phyloP scores from a whole-genome alignment of 35 echinoderm and acorn worm genomes.

The Ophioderma brevispina region DNA sequence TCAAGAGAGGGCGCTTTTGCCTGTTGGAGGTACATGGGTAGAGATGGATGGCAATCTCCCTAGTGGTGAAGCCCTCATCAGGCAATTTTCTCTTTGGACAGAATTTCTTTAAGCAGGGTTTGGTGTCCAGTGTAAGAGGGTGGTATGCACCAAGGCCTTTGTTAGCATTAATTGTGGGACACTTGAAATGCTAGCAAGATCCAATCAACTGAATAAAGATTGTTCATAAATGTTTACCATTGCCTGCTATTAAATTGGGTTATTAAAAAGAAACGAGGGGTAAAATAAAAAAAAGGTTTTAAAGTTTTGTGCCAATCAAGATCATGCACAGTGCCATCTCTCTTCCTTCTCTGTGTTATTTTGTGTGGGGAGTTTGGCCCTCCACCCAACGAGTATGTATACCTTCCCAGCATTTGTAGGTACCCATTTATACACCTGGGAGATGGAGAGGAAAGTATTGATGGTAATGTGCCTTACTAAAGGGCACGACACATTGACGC shows the following conservation, averaged over 20 bases:
- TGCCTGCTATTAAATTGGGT: background rate
- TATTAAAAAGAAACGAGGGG: background rate
- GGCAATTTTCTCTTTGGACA: constrained; percentile 79
- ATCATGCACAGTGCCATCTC: too few species aligned
- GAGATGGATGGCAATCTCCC: constrained; percentile 97
- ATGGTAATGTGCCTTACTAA: too few species aligned
- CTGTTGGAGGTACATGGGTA: constrained; percentile 91
- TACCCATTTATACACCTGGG: too few species aligned
- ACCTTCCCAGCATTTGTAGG: too few species aligned
- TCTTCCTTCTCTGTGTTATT: too few species aligned
- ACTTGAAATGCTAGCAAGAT: background rate
- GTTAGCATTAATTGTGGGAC: background rate
- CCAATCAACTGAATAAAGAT: background rate
- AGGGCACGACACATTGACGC: too few species aligned
- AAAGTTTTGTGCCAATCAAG: background rate
- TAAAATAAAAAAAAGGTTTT: background rate
- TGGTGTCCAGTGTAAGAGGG: constrained; percentile 79
- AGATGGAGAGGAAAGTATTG: too few species aligned
- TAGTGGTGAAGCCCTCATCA: constrained; percentile 87
- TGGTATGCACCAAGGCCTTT: constrained; percentile 19
- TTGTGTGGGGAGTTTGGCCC: too few species aligned
- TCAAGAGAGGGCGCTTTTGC: constrained; percentile 56
- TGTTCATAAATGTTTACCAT: background rate
- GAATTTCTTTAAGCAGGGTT: constrained; percentile 77
- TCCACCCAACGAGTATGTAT: too few species aligned